Base-by-base conservation (phyloP, 2,888 invertebrate species). In the Pachymerium ferrugineum region DNA sequence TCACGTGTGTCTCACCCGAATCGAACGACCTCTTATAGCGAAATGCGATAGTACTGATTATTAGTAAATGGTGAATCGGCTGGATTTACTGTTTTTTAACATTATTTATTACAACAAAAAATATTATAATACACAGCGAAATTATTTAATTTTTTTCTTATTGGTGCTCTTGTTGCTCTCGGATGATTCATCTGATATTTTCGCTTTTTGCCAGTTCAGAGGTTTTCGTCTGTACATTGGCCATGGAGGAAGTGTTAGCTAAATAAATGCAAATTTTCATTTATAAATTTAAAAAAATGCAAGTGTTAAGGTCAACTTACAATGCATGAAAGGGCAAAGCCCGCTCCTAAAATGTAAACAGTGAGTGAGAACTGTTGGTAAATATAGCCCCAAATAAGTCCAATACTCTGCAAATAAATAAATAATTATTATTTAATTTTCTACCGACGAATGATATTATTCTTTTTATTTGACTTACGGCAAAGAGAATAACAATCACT, bases 351-450 rank as follows among this genome's bases (percentile, higher is more conserved):
- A 80, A 96, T 93, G 80, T 94, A 94, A 31, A 97, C 92, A 0
- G 96, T 95, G 82, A 94, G 94, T 0, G 96, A 97, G 82, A 97
- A 97, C 82, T 96, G 94, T 82, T 97, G 96, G 77, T 94, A 93
- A 71, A 92, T 88, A 79, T 93, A 96, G 42, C 97, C 97, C 92
- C 94, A 95, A 73, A 91, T 85, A 74, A 97, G 87, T 8, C 97
- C 97, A 73, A 95, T 92, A 77, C 89, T 83, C 88, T 88, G 79
- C 42, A 81, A 77, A 75, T 75, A 30, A 74, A 70, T 38, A 75
- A 28, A 72, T 77, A 69, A 67, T 14, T 72, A 74, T 42, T 10
- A 1, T 38, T 38, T 38, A 38, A 4, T 16, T 14, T 38, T 38
- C 4, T 38, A 16, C 12, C 12, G 38, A 16, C n/a, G n/a, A 38